phyloP scores from a whole-genome alignment of 2,888 invertebrate species.

The Trachelus troglodyta region DNA sequence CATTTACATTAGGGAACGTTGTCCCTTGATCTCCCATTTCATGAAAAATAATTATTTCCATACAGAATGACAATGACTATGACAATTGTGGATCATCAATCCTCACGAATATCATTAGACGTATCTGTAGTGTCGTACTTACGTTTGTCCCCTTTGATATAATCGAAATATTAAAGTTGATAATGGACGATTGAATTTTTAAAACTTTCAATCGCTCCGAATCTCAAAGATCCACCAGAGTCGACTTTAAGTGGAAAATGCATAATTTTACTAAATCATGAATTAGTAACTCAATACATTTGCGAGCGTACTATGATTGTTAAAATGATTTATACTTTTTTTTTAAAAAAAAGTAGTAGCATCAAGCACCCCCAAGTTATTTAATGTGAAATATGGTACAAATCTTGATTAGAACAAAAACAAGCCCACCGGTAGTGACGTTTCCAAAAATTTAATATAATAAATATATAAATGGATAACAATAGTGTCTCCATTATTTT shows the following conservation, averaged over 20 bases:
- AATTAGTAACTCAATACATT: not conserved
- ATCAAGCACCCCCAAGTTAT: not conserved
- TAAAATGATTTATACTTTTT: not conserved
- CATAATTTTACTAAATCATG: not conserved
- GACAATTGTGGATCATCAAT: not conserved
- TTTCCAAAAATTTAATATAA: not conserved
- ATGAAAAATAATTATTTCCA: not conserved
- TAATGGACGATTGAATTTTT: not conserved
- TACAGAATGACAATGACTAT: not conserved
- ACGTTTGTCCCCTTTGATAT: not conserved
- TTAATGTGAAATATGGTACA: not conserved
- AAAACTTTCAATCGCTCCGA: not conserved
- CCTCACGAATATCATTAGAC: not conserved
- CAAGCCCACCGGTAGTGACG: not conserved
- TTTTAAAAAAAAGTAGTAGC: not conserved
- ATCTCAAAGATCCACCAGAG: not conserved
- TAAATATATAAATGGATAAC: not conserved
- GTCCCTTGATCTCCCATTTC: not conserved
- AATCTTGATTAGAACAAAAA: not conserved
- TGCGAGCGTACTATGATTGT: not conserved
- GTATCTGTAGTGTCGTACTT: not conserved
- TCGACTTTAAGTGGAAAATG: not conserved
- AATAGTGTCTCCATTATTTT: not conserved
- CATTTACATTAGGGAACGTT: not conserved
- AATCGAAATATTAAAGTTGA: not conserved